A percentile compares a stretch with the other conserved stretches of the same genome.
Conservation (phyloP, 2,113 vertebrate species). For the Psophia crepitans region DNA sequence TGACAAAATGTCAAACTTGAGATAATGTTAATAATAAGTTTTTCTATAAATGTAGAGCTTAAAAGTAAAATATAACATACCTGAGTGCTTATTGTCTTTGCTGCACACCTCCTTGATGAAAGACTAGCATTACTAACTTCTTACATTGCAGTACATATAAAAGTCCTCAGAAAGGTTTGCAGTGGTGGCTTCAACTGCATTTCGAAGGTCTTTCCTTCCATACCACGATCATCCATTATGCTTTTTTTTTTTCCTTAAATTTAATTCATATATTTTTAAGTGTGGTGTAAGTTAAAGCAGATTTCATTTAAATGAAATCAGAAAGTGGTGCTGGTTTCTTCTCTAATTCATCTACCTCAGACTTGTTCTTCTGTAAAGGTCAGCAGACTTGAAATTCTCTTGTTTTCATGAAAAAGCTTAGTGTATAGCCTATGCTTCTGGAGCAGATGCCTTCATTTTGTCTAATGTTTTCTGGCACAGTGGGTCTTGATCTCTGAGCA, state of each 20-base stretch:
- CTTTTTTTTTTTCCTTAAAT: background rate
- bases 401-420: background rate
- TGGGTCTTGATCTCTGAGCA: background rate
- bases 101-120: background rate
- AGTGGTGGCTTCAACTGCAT: background rate
- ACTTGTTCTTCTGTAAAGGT: background rate
- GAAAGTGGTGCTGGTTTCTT: background rate
- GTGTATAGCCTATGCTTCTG: background rate
- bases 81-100: background rate
- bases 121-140: background rate
- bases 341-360: background rate
- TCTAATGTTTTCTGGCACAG: background rate
- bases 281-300: background rate
- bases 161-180: background rate
- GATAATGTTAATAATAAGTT: background rate
- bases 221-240: rapidly evolving
- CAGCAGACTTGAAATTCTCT: background rate
- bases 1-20: background rate
- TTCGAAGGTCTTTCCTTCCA: background rate
- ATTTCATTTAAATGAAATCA: background rate
- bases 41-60: background rate
- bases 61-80: background rate
- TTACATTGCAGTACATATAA: background rate
- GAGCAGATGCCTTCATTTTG: background rate
- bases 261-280: background rate